A percentile compares a stretch with the other conserved stretches of the same genome.
Evolutionary conservation across 2,113 vertebrate species (phyloP).

Genomic region (Thamnophis sirtalis): DNA sequence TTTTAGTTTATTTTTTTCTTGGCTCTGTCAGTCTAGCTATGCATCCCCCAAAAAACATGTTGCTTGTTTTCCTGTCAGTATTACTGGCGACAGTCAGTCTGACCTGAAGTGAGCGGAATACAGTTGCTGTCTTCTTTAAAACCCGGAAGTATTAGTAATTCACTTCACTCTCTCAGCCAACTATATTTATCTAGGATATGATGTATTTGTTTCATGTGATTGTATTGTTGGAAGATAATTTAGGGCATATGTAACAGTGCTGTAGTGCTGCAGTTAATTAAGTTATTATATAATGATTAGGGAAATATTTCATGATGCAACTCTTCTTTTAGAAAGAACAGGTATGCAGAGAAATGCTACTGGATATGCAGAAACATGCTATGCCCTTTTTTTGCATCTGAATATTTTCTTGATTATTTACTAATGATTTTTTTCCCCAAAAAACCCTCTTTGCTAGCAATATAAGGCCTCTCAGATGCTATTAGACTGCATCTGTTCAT

Average conservation of each 20-base stretch:
- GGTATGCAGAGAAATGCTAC: neutral
- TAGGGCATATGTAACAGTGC: neutral
- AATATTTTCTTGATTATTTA: neutral
- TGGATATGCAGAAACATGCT: neutral
- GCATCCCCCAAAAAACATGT: slow-evolving; percentile 34
- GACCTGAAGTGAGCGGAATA: slow-evolving; percentile 71
- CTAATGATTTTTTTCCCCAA: neutral
- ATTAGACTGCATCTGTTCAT: neutral
- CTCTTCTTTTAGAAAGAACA: neutral
- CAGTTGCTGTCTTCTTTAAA: slow-evolving; percentile 64
- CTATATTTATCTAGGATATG: slow-evolving; percentile 58
- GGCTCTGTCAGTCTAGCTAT: slow-evolving; percentile 36
- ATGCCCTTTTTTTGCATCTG: neutral
- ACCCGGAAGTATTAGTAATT: slow-evolving; percentile 71
- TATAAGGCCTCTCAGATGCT: neutral
- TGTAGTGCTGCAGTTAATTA: neutral
- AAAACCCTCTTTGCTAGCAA: neutral
- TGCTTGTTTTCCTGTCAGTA: slow-evolving; percentile 46
- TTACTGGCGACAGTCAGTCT: slow-evolving; percentile 78
- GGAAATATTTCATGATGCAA: neutral
- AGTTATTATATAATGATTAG: neutral
- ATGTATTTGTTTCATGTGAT: slow-evolving; percentile 66
- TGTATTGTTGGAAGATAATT: slow-evolving; percentile 59
- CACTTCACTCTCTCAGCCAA: slow-evolving; percentile 41
- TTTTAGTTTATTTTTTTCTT: slow-evolving; percentile 32